phyloP scores from a whole-genome alignment of 2,888 invertebrate species.

The Cyrtodaria siliqua region DNA sequence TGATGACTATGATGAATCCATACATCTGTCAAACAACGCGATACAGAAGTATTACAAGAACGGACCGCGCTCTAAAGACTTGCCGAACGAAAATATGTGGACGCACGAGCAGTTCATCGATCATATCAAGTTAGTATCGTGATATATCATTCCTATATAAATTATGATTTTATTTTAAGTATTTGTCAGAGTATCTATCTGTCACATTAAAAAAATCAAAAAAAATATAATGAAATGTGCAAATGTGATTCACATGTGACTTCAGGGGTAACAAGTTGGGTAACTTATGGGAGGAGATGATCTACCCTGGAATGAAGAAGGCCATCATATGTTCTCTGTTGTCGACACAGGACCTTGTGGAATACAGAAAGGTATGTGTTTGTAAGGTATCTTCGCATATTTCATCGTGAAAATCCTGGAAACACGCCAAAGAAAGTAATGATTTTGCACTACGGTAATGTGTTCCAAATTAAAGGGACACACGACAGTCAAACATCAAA shows the following conservation, averaged over 20 bases:
- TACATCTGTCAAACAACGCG: slow-evolving; percentile 97
- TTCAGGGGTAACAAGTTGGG: slow-evolving; percentile 88
- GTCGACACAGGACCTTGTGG: slow-evolving; percentile 89
- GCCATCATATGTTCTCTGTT: slow-evolving; percentile 93
- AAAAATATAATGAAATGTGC: too few species aligned
- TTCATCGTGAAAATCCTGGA: too few species aligned
- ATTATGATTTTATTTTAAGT: too few species aligned
- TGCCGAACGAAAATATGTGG: slow-evolving; percentile 95
- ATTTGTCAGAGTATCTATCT: too few species aligned
- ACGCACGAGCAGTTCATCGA: slow-evolving; percentile 90
- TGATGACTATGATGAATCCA: slow-evolving; percentile 93
- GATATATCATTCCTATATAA: neutral
- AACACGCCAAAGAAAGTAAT: too few species aligned
- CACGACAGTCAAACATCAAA: too few species aligned
- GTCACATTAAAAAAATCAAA: too few species aligned
- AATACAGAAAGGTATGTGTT: slow-evolving; percentile 84
- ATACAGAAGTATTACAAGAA: slow-evolving; percentile 93
- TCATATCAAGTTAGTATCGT: slow-evolving; percentile 88
- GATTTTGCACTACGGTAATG: too few species aligned
- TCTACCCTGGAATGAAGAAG: slow-evolving; percentile 94
- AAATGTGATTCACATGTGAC: slow-evolving; percentile 7
- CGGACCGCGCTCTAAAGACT: slow-evolving; percentile 87
- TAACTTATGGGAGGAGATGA: slow-evolving; percentile 90
- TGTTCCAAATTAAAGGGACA: too few species aligned
- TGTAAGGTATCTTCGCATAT: too few species aligned